Evolutionary conservation across 2,797 vertebrate genomes (phyloP).

Genomic region (Erithacus rubecula): DNA sequence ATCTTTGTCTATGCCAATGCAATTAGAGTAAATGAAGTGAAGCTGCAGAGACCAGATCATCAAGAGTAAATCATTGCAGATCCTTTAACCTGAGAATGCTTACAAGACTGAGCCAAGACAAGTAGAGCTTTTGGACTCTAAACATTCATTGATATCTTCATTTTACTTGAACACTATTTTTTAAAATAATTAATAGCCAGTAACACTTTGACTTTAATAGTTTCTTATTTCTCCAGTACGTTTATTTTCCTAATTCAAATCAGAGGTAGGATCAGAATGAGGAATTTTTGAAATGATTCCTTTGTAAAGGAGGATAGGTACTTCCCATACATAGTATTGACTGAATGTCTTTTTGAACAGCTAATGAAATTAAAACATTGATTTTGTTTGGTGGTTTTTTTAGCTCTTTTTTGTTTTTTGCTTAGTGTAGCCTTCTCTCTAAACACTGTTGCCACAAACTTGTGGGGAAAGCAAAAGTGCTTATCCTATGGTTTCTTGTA

Average conservation of each 20-base stretch:
- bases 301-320: not conserved
- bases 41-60: not conserved
- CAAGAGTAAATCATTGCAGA: not conserved
- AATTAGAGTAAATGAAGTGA: not conserved
- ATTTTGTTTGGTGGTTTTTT: not conserved
- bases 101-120: not conserved
- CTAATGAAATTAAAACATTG: conserved; percentile 5
- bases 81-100: not conserved
- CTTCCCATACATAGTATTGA: conserved; percentile 15
- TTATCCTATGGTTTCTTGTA: not conserved
- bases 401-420: not conserved
- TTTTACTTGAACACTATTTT: not conserved
- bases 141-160: not conserved
- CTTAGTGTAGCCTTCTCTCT: not conserved
- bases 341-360: conserved; percentile 26
- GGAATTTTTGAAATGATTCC: not conserved
- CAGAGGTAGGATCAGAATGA: not conserved
- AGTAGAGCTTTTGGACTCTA: not conserved
- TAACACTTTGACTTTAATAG: not conserved
- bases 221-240: not conserved
- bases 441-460: not conserved
- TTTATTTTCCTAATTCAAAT: not conserved
- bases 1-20: not conserved
- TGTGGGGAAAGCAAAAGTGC: not conserved
- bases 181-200: not conserved